These are phyloP conservation scores for Clunio marinus DNA, from an alignment of 2,888 invertebrate genomes.

Conservation along the genomic window DNA sequence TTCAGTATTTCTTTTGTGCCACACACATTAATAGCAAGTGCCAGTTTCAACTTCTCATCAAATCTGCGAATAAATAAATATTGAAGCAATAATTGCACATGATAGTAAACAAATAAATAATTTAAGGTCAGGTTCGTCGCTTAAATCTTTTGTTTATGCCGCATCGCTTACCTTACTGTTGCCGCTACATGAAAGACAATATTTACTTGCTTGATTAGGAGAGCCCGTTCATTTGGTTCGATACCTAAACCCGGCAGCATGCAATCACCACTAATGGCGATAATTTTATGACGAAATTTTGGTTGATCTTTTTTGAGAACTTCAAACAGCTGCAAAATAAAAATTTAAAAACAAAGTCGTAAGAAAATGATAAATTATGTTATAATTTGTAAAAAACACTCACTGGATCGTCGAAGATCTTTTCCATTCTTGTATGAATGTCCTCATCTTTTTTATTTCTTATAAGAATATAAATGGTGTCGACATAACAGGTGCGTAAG, in stretches of 20 bases:
- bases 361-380: background rate
- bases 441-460: constrained; percentile 61
- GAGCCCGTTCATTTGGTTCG: constrained; percentile 46
- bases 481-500: constrained; percentile 56
- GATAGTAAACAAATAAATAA: background rate
- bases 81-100: no score
- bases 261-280: constrained; percentile 50
- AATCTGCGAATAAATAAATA: constrained; percentile 54
- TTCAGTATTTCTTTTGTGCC: constrained; percentile 62
- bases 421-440: constrained; percentile 60
- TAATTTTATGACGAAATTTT: constrained; percentile 48
- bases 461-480: constrained; percentile 56
- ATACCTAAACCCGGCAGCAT: constrained; percentile 48
- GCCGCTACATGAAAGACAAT: constrained; percentile 85
- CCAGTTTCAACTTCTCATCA: constrained; percentile 64
- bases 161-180: constrained; percentile 58
- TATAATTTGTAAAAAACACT: constrained; percentile 41
- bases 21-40: constrained; percentile 65
- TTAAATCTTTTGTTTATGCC: constrained; percentile 9
- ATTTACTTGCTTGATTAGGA: constrained; percentile 49
- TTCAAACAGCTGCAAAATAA: background rate
- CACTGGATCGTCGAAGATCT: constrained; percentile 64
- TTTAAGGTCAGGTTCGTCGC: constrained; percentile 51
- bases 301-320: constrained; percentile 43
- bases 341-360: background rate